A percentile compares a stretch with the other conserved stretches of the same genome.
phyloP scores from a whole-genome alignment of 2,113 vertebrate species.

The Eira barbara region DNA sequence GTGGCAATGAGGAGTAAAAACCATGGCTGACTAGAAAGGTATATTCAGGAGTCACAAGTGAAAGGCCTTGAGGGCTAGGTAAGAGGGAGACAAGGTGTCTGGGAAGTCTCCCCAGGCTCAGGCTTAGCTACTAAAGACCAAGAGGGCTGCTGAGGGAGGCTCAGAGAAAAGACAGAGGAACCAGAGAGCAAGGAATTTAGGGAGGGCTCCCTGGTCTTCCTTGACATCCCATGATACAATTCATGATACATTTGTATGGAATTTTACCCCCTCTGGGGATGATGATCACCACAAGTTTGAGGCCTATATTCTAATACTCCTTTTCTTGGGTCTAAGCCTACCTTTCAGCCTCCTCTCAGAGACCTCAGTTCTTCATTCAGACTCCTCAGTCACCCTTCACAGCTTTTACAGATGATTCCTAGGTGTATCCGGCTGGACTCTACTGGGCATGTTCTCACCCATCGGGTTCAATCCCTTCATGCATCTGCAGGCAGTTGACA shows the following conservation, averaged over 20 bases:
- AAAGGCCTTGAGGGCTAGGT: not conserved
- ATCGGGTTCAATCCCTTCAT: not conserved
- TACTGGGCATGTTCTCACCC: not conserved
- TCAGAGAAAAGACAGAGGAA: not conserved
- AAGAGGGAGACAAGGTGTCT: not conserved
- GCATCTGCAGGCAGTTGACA: accelerated
- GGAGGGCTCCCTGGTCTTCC: not conserved
- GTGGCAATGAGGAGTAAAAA: not conserved
- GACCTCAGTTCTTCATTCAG: not conserved
- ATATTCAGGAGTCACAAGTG: not conserved
- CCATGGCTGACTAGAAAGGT: not conserved
- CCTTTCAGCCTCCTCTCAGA: not conserved
- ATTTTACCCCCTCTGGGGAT: not conserved
- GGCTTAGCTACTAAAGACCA: not conserved
- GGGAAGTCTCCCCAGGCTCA: not conserved
- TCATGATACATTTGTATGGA: not conserved
- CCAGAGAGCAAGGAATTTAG: not conserved
- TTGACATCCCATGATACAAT: not conserved
- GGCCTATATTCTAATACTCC: not conserved
- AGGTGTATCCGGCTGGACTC: not conserved
- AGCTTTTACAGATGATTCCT: not conserved
- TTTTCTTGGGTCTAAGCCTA: not conserved
- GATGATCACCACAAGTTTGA: not conserved
- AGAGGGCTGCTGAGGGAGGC: not conserved
- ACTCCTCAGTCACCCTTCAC: not conserved